Evolutionary conservation across 2,888 invertebrate species (phyloP), one percentile per base, ranked within the genome.

Genomic region (Lepidocyrtinus sp.): DNA sequence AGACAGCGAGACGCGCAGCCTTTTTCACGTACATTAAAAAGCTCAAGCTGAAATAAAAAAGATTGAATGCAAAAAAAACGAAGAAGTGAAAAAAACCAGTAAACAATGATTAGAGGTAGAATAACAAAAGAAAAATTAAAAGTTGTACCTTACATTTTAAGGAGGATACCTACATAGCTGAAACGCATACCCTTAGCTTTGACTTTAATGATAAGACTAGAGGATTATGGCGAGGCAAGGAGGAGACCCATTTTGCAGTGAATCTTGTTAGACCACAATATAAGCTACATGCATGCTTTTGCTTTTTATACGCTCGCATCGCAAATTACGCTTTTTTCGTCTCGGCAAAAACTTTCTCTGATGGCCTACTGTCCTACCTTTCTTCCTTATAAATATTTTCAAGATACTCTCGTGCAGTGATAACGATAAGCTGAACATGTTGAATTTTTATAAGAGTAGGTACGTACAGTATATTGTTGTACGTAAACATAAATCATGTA

Each of bases 311-410:
- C 36, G 36, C 36, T 36, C 36, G 36, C 12, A 36, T 36, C 36
- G 36, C 36, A 36, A n/a, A 36, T 64, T 55, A 65, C 50, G 27
- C 71, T 26, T 59, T 59, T 50, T 72, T 72, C 77, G 77, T 82
- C 73, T 82, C 78, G 82, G 75, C 82, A 71, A 82, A 77, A 78
- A 82, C 82, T 82, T 82, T 82, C 82, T 82, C 82, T 78, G 77
- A 78, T 82, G 82, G 70, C 82, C 82, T 82, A 82, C 82, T 82
- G 78, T 78, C 82, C 82, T 82, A 82, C 82, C 82, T 82, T 82
- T 81, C 72, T 76, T 27, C 55, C 62, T 71, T 72, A 46, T 62
- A 36, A 7, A 36, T 36, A 36, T 12, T 36, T 36, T 36, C 5
- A 36, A 5, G 12, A 36, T 12, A 7, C 12, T 7, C 12, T 36